Percentiles rank a stretch among this genome's conserved stretches.
These are phyloP conservation scores for Cantharis rufa DNA, from an alignment of 2,888 invertebrate species.

Conservation along the genomic window DNA sequence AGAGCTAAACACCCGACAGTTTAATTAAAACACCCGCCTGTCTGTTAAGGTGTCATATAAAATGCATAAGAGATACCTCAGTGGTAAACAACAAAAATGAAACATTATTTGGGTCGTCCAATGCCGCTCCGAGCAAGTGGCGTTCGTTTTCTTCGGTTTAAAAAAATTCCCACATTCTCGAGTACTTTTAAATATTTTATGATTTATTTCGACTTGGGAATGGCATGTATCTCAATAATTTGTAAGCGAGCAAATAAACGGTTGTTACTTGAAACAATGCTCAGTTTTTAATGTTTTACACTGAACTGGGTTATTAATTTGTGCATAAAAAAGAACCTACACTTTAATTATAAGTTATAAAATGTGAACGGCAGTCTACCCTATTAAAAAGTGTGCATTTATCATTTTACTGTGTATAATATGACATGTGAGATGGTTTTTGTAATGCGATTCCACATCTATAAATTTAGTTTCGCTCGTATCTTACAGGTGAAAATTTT, in stretches of 20 bases:
- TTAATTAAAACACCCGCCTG: slow-evolving; percentile 40
- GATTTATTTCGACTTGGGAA: slow-evolving; percentile 18
- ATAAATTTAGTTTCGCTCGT: slow-evolving; percentile 7
- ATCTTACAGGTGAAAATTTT: neutral
- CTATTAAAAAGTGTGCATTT: slow-evolving; percentile 33
- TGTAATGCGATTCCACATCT: slow-evolving; percentile 34
- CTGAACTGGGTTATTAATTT: slow-evolving; percentile 32
- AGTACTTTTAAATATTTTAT: neutral
- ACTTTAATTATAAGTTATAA: slow-evolving; percentile 37
- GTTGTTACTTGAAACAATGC: slow-evolving; percentile 21
- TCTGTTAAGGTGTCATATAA: slow-evolving; percentile 33
- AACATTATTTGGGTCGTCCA: neutral
- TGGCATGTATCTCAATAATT: slow-evolving; percentile 34
- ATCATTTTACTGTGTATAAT: slow-evolving; percentile 36
- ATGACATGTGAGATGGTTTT: slow-evolving; percentile 32
- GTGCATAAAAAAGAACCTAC: slow-evolving; percentile 31
- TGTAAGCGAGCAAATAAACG: slow-evolving; percentile 39
- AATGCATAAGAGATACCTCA: slow-evolving; percentile 27
- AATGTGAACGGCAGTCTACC: slow-evolving; percentile 28
- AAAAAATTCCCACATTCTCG: neutral
- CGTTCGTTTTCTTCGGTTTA: neutral
- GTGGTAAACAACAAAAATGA: slow-evolving; percentile 16
- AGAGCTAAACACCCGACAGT: slow-evolving; percentile 40
- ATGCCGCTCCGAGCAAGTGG: neutral
- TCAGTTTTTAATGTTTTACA: slow-evolving; percentile 18